Percentiles rank a stretch among this genome's conserved stretches.
Evolutionary conservation across 2,888 invertebrate species (phyloP).

Genomic region (Cheilosia scutellata): DNA sequence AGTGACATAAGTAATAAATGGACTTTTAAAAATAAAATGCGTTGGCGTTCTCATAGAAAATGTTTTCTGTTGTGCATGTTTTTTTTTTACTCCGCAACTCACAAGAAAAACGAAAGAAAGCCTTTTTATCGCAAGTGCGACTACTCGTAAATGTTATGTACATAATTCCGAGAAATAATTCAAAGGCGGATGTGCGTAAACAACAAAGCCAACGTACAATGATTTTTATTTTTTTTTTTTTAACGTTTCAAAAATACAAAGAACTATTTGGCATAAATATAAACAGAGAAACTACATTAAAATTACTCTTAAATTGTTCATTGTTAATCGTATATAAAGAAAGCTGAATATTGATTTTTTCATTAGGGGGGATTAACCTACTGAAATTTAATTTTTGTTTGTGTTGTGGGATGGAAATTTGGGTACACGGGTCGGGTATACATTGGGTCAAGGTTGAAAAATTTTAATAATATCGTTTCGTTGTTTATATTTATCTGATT

Average conservation of each 20-base stretch:
- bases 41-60: not conserved
- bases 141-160: not conserved
- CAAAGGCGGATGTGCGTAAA: constrained; percentile 4
- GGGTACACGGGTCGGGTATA: not conserved
- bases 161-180: not conserved
- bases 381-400: not conserved
- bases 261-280: not conserved
- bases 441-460: not conserved
- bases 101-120: not conserved
- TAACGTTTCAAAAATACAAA: not conserved
- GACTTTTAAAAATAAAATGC: constrained; percentile 10
- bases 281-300: constrained; percentile 1
- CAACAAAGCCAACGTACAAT: constrained; percentile 6
- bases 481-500: no score
- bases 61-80: not conserved
- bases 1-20: constrained; percentile 15
- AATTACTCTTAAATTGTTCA: not conserved
- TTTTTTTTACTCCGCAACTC: not conserved
- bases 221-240: not conserved
- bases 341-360: not conserved
- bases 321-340: not conserved
- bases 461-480: no score
- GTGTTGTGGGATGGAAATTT: not conserved
- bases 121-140: not conserved
- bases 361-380: not conserved